Evolutionary conservation across 2,113 vertebrate species (phyloP).

Genomic region (Pycnonotus jocosus): DNA sequence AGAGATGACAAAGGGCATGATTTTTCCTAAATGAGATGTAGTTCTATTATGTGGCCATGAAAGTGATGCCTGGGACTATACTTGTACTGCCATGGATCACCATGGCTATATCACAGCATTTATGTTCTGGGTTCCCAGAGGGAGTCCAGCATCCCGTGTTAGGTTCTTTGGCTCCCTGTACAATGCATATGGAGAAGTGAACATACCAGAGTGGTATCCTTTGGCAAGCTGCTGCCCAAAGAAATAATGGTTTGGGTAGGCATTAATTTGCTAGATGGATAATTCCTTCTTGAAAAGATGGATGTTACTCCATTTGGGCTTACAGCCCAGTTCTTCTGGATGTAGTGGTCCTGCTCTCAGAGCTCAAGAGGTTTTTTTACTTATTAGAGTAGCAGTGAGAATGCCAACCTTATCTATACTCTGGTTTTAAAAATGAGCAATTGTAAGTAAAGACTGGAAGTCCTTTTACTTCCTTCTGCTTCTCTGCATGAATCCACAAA

Average conservation of each 20-base stretch:
- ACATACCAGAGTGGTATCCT: background rate
- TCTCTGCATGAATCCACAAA: background rate
- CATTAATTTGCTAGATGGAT: background rate
- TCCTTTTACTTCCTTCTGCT: background rate
- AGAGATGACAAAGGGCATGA: background rate
- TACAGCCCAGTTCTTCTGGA: background rate
- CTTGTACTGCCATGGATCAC: fast-evolving
- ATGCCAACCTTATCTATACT: background rate
- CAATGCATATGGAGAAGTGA: background rate
- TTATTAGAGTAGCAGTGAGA: background rate
- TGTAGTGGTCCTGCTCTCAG: background rate
- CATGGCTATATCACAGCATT: background rate
- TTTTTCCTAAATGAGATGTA: background rate
- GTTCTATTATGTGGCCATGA: background rate
- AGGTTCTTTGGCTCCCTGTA: background rate
- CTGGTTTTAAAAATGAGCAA: background rate
- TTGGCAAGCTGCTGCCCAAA: background rate
- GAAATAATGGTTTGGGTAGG: background rate
- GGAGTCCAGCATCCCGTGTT: background rate
- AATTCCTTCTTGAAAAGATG: background rate
- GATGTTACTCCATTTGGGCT: background rate
- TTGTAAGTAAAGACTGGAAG: background rate
- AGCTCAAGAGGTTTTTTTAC: background rate
- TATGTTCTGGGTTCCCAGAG: background rate
- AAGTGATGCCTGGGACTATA: background rate